Evolutionary conservation across 1,140 invertebrate species (phyloP).

Genomic region (Lepidotrigona ventralis): DNA sequence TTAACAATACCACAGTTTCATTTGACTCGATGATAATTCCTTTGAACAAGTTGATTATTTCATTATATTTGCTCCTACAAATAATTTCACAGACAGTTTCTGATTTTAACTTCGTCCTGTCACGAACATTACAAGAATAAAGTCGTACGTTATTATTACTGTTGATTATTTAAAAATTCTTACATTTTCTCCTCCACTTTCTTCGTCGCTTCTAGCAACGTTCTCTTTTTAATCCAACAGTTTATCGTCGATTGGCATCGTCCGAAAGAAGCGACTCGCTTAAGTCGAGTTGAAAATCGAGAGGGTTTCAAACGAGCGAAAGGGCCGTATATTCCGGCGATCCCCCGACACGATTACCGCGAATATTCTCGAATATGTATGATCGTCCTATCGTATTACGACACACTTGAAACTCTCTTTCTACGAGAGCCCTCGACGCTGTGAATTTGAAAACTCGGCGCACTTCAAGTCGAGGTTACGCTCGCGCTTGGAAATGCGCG

Average conservation of each 20-base stretch:
- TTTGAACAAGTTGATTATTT: too few species aligned
- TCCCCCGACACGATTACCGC: slow-evolving; percentile 21
- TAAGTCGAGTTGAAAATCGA: background rate
- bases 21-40: too few species aligned
- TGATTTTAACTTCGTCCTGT: too few species aligned
- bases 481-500: slow-evolving; percentile 22
- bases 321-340: background rate
- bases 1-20: too few species aligned
- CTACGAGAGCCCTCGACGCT: slow-evolving; percentile 19
- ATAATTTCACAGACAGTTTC: too few species aligned
- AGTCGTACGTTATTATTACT: too few species aligned
- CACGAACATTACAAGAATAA: too few species aligned
- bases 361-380: slow-evolving; percentile 31
- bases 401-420: slow-evolving; percentile 41
- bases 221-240: background rate
- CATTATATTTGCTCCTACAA: too few species aligned
- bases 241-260: background rate
- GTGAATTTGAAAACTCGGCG: slow-evolving; percentile 5
- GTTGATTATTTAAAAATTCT: too few species aligned
- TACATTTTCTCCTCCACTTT: too few species aligned
- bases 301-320: background rate
- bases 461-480: slow-evolving; percentile 19
- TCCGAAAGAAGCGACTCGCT: background rate
- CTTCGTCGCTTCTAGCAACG: background rate
- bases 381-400: slow-evolving; percentile 36